phyloP scores from a whole-genome alignment of 1,140 invertebrate genomes.

The Dendrolimus punctatus region DNA sequence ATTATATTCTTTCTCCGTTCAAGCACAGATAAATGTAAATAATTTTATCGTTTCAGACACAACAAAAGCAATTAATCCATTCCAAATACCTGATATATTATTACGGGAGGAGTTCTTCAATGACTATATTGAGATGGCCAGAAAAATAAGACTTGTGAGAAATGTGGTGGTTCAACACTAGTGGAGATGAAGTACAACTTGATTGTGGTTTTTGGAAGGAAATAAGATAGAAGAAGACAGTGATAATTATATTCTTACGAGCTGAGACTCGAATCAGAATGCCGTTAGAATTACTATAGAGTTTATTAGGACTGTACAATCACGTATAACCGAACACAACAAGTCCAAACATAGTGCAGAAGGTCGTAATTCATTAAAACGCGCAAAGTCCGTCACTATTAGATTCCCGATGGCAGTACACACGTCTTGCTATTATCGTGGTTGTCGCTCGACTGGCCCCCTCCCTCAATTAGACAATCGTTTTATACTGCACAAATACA shows the following conservation, averaged over 20 bases:
- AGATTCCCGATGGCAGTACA: too few species aligned
- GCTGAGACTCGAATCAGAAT: too few species aligned
- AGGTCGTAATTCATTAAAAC: too few species aligned
- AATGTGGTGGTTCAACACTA: not conserved
- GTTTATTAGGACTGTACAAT: too few species aligned
- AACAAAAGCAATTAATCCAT: constrained; percentile 1
- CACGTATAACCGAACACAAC: too few species aligned
- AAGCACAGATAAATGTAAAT: not conserved
- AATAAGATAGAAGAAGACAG: not conserved
- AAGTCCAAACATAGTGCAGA: too few species aligned
- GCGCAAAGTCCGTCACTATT: too few species aligned
- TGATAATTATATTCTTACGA: not conserved
- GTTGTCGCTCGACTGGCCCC: too few species aligned
- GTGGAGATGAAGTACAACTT: constrained; percentile 1
- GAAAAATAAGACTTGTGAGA: not conserved
- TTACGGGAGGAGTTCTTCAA: constrained; percentile 2
- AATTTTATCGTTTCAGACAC: constrained; percentile 1
- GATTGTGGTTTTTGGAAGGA: constrained; percentile 2
- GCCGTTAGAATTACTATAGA: too few species aligned
- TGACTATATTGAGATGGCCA: not conserved
- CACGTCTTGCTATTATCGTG: too few species aligned
- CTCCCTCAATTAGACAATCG: too few species aligned
- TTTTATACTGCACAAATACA: too few species aligned
- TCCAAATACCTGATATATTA: not conserved
- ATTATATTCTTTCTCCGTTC: not conserved